phyloP scores from a whole-genome alignment of 2,797 vertebrate genomes.

The Sciurus carolinensis region DNA sequence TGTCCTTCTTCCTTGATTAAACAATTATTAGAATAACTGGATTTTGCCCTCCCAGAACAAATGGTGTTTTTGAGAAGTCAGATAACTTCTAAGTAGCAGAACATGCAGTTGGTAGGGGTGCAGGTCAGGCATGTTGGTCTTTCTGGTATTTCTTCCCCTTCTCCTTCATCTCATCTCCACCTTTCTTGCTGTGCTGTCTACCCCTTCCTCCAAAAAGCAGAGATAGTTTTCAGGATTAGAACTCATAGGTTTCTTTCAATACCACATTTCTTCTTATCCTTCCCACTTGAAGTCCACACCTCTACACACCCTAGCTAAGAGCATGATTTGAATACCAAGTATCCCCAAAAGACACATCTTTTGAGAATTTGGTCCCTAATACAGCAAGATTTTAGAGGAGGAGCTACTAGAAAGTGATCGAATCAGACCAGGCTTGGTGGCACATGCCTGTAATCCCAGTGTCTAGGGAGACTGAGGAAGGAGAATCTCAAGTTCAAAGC shows the following conservation, averaged over 20 bases:
- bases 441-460: too few species aligned
- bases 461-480: too few species aligned
- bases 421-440: too few species aligned
- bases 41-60: background rate
- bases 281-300: background rate
- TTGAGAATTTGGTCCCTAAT: too few species aligned
- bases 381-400: too few species aligned
- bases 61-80: background rate
- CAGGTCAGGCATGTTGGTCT: background rate
- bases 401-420: too few species aligned
- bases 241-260: background rate
- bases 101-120: too few species aligned
- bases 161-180: background rate
- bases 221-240: background rate
- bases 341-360: too few species aligned
- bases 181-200: background rate
- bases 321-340: too few species aligned
- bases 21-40: background rate
- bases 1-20: background rate
- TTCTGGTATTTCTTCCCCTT: background rate
- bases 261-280: background rate
- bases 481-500: too few species aligned
- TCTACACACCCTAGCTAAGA: background rate
- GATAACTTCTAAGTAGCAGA: background rate
- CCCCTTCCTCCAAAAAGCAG: background rate